Base-by-base conservation (phyloP, 2,797 vertebrate species). In the Fistularia tabacaria region DNA sequence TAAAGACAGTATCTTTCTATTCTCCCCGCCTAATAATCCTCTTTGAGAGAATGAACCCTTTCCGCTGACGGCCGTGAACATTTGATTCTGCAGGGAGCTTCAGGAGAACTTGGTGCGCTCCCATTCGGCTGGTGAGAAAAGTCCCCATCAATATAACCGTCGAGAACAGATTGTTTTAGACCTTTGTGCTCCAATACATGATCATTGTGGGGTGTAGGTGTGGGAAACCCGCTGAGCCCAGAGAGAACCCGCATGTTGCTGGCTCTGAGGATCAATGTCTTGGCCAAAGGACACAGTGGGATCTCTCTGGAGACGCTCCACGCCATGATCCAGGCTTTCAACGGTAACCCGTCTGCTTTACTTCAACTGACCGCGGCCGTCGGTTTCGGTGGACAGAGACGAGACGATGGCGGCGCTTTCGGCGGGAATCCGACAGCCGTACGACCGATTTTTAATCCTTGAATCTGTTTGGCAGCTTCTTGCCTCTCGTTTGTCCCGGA, bases 281-380 rank as follows among this genome's bases (percentile, higher is more conserved):
- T 99, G 71, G 96, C 97, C 57, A 99, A 99, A 91, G 97, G 97
- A 36, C 67, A 99, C 87, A 99, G 97, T 14, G 97, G 97, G 15
- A 92, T 99, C 85, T 98, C 97, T 51, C 80, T 93, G 64, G 94
- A 95, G 85, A 98, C 96, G 0, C 93, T 99, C 46, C 83, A 91
- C 43, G 91, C 91, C 84, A 96, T 95, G 79, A 91, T 95, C 8
- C 90, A 97, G 81, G 93, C 87, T 7, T 99, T 98, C 81, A 99
- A 99, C 14, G 94, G 97, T 98, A 89, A 92, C 64, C 51, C 37
- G 9, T 44, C 49, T 38, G 11, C 36, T 51, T 11, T 14, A 60
- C 46, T 15, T 44, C 7, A 37, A 37, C 54, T 66, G 51, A 73
- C 6, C 7, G 13, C 14, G 7, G 4, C 14, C 9, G 6, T 12